Percentiles rank a stretch among this genome's conserved stretches.
Evolutionary conservation across 2,888 invertebrate species (phyloP).

Genomic region (Chydorus sphaericus): DNA sequence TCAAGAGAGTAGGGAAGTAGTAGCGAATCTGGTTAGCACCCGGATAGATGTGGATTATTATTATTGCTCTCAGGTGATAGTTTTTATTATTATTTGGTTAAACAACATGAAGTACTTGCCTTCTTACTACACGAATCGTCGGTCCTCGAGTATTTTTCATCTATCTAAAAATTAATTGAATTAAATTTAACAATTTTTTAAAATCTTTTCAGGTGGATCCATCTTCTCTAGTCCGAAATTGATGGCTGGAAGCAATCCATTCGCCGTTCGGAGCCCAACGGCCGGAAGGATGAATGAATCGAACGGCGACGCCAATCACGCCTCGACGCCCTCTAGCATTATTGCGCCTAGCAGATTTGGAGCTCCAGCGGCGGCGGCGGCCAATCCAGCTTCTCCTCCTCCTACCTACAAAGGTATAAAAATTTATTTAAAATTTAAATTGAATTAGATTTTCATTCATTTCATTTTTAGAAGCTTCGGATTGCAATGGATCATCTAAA

Average conservation of each 20-base stretch:
- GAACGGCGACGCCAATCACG: not conserved
- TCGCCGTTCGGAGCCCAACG: slow-evolving; percentile 4
- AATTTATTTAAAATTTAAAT: not conserved
- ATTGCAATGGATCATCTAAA: not conserved
- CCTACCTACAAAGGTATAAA: not conserved
- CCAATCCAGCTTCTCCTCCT: not conserved
- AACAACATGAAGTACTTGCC: not conserved
- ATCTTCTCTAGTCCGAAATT: slow-evolving; percentile 5
- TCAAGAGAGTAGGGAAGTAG: no score
- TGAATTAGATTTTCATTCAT: not conserved
- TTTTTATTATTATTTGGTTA: not conserved
- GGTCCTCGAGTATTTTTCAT: not conserved
- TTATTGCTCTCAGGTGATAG: not conserved
- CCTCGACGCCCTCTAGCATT: not conserved
- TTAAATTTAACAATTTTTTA: not conserved
- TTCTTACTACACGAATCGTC: no score
- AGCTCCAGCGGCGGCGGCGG: not conserved
- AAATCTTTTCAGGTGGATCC: slow-evolving; percentile 3
- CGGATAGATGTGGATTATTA: not conserved
- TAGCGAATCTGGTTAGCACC: not conserved
- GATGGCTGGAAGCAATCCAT: slow-evolving; percentile 6
- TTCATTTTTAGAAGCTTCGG: not conserved
- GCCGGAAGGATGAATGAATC: not conserved
- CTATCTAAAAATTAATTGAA: not conserved
- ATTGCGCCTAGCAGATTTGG: slow-evolving; percentile 8